Evolutionary conservation across 2,888 invertebrate genomes (phyloP).

Genomic region (Steinernema carpocapsae): DNA sequence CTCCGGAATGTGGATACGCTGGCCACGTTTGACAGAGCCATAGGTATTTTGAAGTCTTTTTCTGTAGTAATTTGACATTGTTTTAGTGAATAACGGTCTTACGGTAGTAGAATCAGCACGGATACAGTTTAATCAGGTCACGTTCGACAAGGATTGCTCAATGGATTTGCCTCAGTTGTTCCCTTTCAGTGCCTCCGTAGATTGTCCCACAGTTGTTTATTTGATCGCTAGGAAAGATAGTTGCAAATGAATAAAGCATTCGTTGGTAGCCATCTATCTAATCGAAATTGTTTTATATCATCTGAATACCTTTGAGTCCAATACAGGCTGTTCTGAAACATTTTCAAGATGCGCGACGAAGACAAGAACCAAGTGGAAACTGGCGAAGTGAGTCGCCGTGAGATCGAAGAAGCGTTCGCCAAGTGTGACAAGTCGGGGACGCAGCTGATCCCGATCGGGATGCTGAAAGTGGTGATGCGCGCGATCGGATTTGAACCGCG

Average conservation of each 20-base stretch:
- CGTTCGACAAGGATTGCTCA: constrained; percentile 14
- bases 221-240: constrained; percentile 17
- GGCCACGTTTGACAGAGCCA: neutral
- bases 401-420: constrained; percentile 25
- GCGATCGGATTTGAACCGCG: constrained; percentile 96
- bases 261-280: neutral
- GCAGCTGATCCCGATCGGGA: constrained; percentile 18
- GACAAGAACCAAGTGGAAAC: neutral
- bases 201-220: constrained; percentile 16
- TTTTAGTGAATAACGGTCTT: neutral
- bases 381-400: constrained; percentile 14
- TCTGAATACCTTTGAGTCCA: neutral
- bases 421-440: constrained; percentile 10
- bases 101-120: constrained; percentile 13
- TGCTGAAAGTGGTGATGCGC: constrained; percentile 78
- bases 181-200: constrained; percentile 31
- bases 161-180: constrained; percentile 6
- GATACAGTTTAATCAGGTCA: neutral
- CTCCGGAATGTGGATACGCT: neutral
- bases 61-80: neutral
- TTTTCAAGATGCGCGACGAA: neutral
- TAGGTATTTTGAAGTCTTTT: constrained; percentile 7
- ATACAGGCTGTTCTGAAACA: neutral
- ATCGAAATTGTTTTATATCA: neutral
- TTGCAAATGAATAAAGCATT: neutral